Evolutionary conservation across 2,113 vertebrate species (phyloP).

Genomic region (Silurus asotus): DNA sequence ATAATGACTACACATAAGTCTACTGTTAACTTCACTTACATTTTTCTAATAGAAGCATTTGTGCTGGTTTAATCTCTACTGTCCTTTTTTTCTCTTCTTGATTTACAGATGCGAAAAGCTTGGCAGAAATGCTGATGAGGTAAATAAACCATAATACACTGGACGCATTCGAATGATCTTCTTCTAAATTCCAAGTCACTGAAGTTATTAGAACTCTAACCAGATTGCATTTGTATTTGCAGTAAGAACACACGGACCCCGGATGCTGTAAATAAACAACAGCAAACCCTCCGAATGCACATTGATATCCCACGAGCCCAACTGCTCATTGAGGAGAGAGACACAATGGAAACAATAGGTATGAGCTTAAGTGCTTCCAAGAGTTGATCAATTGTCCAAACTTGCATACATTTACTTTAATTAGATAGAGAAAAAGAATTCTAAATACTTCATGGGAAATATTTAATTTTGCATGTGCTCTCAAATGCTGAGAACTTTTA

Average conservation of each 20-base stretch:
- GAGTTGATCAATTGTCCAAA: not conserved
- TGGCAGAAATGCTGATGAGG: conserved; percentile 99
- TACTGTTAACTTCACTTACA: not conserved
- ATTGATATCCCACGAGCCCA: conserved; percentile 99
- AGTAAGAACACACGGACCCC: conserved; percentile 98
- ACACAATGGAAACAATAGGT: conserved; percentile 99
- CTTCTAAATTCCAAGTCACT: not conserved
- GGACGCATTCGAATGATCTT: not conserved
- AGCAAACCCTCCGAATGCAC: conserved; percentile 95
- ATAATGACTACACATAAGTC: no score
- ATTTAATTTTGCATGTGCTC: not conserved
- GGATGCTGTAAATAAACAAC: conserved; percentile 94
- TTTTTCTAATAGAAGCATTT: not conserved
- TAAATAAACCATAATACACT: conserved; percentile 58
- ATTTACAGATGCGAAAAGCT: conserved; percentile 95
- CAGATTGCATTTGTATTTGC: conserved; percentile 45
- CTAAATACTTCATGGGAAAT: not conserved
- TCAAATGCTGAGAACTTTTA: not conserved
- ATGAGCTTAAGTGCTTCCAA: conserved; percentile 35
- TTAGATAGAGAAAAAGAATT: not conserved
- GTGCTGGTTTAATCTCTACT: conserved; percentile 28
- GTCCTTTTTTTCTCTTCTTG: conserved; percentile 77
- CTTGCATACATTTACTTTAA: not conserved
- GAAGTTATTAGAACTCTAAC: not conserved
- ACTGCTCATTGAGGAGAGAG: conserved; percentile 95